Percentiles rank a stretch among this genome's conserved stretches.
These are phyloP conservation scores for Oryzias celebensis DNA, from an alignment of 2,113 vertebrate species.

Conservation along the genomic window DNA sequence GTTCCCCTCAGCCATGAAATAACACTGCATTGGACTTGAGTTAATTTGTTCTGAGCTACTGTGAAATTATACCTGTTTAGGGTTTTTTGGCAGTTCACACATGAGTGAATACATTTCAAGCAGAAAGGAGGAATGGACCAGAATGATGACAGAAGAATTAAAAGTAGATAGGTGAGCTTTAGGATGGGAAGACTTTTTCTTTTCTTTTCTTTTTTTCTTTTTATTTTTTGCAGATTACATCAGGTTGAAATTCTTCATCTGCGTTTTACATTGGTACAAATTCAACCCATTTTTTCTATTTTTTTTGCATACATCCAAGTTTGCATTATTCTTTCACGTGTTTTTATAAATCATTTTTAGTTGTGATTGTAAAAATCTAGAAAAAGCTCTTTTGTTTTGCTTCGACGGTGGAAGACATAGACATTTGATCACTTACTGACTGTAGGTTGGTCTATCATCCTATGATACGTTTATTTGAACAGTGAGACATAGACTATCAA, in stretches of 20 bases:
- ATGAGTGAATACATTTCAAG: slow-evolving; percentile 28
- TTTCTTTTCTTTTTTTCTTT: slow-evolving; percentile 16
- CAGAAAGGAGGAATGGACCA: slow-evolving; percentile 18
- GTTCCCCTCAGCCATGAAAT: slow-evolving; percentile 33
- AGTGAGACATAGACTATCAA: too few relatives aligned
- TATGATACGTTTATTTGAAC: too few relatives aligned
- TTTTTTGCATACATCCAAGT: slow-evolving; percentile 43
- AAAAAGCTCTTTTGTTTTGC: slow-evolving; percentile 3
- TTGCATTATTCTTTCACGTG: slow-evolving; percentile 11
- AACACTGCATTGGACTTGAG: slow-evolving; percentile 45
- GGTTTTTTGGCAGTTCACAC: slow-evolving; percentile 8
- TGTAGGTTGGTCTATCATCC: too few relatives aligned
- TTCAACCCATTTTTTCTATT: not conserved
- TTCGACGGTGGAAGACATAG: not conserved
- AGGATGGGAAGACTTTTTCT: not conserved
- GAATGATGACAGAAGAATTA: slow-evolving; percentile 13
- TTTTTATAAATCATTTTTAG: slow-evolving; percentile 1
- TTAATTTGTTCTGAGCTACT: slow-evolving; percentile 60
- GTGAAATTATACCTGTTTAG: slow-evolving; percentile 62
- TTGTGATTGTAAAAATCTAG: slow-evolving; percentile 23
- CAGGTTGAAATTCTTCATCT: not conserved
- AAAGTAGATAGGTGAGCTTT: not conserved
- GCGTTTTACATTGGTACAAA: not conserved
- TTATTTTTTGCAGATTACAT: not conserved
- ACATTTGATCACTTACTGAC: not conserved